Evolutionary conservation across 2,888 invertebrate genomes (phyloP), one percentile per base, ranked within the genome.

Genomic region (Alloscopus bannaensis): DNA sequence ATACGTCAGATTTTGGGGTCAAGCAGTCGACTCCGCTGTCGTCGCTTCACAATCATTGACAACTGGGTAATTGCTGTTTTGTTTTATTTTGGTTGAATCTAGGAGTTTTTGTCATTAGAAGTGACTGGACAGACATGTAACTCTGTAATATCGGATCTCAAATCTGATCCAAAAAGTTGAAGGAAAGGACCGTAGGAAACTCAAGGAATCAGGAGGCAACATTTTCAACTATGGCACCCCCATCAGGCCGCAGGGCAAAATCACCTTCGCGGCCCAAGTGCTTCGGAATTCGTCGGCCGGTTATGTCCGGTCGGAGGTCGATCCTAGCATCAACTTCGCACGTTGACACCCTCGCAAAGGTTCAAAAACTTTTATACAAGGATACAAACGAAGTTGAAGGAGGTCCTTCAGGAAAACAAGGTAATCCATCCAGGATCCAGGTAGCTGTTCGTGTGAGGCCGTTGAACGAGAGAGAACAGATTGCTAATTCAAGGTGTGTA

Each of bases 371-470:
- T 3, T 20, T 76, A 18, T 26, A 24, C 2, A 59, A 45, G 59
- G 26, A 55, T 55, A 26, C 8, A 26, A 3, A 2, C 2, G 59
- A 18, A 18, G 8, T 29, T 29, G 59, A 59, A 22, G 24, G 55
- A 4, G 4, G 22, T n/a, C 4, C 20, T 29, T 2, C 60, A 13
- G 28, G 18, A 59, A n/a, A n/a, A 18, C 22, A 22, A 26, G 4
- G 42, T 3, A 40, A 47, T 26, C 4, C 28, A 22, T 28, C 18
- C 42, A n/a, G 47, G 45, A 93, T 95, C 28, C 93, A 92, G 89
- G 96, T 97, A 3, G 93, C 94, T 65, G 94, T 97, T 0, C 91
- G 97, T 59, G 93, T 96, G 1, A 90, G 97, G n/a, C 96, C 96
- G 1, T 90, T 92, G 66, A 95, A 93, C 88, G 89, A 90, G 0